Evolutionary conservation across 1,140 invertebrate genomes (phyloP), one percentile per base, ranked within the genome.

Genomic region (Lasioglossum albipes): DNA sequence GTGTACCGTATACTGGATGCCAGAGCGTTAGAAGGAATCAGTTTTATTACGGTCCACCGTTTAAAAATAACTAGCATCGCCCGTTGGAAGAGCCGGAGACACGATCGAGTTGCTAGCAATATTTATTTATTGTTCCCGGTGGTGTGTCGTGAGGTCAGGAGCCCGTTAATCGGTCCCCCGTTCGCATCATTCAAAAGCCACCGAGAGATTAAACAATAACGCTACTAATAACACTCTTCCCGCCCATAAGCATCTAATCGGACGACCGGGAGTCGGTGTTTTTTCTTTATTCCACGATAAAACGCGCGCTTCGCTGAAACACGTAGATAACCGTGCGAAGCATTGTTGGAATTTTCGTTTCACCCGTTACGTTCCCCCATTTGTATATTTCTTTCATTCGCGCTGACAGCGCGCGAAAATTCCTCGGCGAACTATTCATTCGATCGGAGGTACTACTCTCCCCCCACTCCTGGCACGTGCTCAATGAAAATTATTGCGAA

Each of bases 91-190:
- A 12, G 0, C n/a, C 4, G 36, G 16, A 1, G 7, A 49, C 16
- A 22, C 9, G 45, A 42, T 36, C 36, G 36, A 72, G 7, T 49
- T 9, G 6, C 27, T 41, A 52, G 36, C 12, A 57, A 52, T 77
- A 73, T 73, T 83, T 81, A 81, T 83, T 81, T 66, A 83, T 78
- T 78, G 49, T 75, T 80, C 81, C 78, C 52, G 52, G 18, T 52
- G 82, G 71, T 71, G 78, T 71, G 82, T 80, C 42, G 27, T 7
- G 81, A 83, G 81, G 77, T 81, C 82, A 83, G 82, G 65, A 80
- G 31, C 67, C 78, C 65, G 54, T 54, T 57, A 72, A 72, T 82
- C 75, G 16, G 42, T 20, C 54, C 41, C 36, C 61, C 41, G 27
- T 18, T 27, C 42, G 72, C 54, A 54, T 80, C 72, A 36, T 75